These are phyloP conservation scores for Macrotrachela quadricornifera DNA, from an alignment of 1,140 invertebrate species.

Conservation along the genomic window DNA sequence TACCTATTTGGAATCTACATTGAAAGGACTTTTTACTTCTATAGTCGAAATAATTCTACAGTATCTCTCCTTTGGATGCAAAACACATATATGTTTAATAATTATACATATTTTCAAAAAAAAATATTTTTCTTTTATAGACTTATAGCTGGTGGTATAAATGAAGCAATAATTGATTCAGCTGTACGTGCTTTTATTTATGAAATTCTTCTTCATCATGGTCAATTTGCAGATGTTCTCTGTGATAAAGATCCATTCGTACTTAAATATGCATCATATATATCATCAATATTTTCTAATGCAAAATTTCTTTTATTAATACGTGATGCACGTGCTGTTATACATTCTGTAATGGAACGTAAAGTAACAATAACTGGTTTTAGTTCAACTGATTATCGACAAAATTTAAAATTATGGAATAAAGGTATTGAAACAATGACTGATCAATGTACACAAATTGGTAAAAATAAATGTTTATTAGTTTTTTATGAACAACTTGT, in stretches of 20 bases:
- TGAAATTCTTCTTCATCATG: background rate
- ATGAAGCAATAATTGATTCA: background rate
- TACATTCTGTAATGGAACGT: background rate
- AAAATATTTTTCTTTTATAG: background rate
- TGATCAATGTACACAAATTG: constrained; percentile 65
- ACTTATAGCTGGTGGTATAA: background rate
- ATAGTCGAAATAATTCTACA: too few relatives aligned
- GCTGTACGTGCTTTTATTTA: background rate
- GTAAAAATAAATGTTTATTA: constrained; percentile 57
- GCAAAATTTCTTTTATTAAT: constrained; percentile 3
- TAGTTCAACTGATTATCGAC: constrained; percentile 69
- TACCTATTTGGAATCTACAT: too few relatives aligned
- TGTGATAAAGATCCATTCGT: background rate
- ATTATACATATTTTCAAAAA: background rate
- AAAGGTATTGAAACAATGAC: constrained; percentile 79
- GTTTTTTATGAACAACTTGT: constrained; percentile 91
- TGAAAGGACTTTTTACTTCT: too few relatives aligned
- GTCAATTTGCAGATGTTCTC: background rate
- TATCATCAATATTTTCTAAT: background rate
- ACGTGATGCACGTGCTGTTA: background rate
- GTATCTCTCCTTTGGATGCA: too few relatives aligned
- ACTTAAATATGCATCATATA: background rate
- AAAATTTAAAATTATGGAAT: constrained; percentile 88
- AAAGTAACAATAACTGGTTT: constrained; percentile 95
- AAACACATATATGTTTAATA: too few relatives aligned